phyloP scores from a whole-genome alignment of 2,113 vertebrate species.

The Apteryx mantelli region DNA sequence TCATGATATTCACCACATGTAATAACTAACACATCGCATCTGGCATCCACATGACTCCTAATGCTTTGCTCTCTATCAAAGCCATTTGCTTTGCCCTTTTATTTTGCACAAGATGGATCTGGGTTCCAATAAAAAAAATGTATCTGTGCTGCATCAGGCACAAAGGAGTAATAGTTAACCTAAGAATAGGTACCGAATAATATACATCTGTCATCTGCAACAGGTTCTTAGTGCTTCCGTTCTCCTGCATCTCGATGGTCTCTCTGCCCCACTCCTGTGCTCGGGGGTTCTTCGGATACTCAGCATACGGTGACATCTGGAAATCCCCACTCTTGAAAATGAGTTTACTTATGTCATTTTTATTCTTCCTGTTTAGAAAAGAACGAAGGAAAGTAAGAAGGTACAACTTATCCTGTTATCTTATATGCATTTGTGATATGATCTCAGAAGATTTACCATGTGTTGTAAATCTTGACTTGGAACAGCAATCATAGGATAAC shows the following conservation, averaged over 20 bases:
- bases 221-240: constrained; percentile 98
- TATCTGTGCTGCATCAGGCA: neutral
- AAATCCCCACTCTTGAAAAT: constrained; percentile 98
- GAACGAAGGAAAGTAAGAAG: constrained; percentile 44
- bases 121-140: neutral
- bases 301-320: constrained; percentile 95
- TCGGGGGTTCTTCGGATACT: constrained; percentile 92
- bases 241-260: constrained; percentile 98
- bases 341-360: constrained; percentile 98
- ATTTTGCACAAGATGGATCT: neutral
- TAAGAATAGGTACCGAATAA: constrained; percentile 86
- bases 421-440: neutral
- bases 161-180: neutral
- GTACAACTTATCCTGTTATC: neutral
- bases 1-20: neutral
- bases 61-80: neutral
- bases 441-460: neutral
- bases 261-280: constrained; percentile 95
- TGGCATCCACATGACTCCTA: neutral
- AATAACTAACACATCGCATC: neutral
- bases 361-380: constrained; percentile 87
- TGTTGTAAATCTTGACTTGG: neutral
- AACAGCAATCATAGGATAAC: neutral
- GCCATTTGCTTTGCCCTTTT: neutral
- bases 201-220: constrained; percentile 97